A percentile compares a stretch with the other conserved stretches of the same genome.
Evolutionary conservation across 2,888 invertebrate species (phyloP).

Genomic region (Synergus gifuensis): DNA sequence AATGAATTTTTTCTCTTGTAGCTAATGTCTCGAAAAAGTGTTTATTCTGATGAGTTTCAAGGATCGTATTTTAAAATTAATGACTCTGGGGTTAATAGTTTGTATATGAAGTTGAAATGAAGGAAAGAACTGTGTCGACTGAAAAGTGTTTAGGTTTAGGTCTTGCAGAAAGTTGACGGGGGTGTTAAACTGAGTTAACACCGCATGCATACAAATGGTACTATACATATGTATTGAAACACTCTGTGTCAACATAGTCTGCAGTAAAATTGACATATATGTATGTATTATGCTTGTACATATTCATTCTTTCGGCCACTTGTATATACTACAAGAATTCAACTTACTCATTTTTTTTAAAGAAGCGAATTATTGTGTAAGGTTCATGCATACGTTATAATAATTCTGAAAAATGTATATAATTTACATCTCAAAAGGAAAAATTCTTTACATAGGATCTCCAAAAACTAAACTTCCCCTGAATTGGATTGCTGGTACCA

Average conservation of each 20-base stretch:
- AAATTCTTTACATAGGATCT: background rate
- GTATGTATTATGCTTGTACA: slow-evolving; percentile 55
- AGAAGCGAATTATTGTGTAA: background rate
- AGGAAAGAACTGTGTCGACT: slow-evolving; percentile 6
- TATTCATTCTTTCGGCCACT: slow-evolving; percentile 9
- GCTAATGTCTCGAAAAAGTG: background rate
- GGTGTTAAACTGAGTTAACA: slow-evolving; percentile 52
- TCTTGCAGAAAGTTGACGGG: slow-evolving; percentile 43
- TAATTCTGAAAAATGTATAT: background rate
- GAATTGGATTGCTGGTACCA: background rate
- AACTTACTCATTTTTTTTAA: background rate
- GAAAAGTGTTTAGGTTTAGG: slow-evolving; percentile 5
- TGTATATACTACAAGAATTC: background rate
- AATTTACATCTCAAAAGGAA: background rate
- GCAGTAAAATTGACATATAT: slow-evolving; percentile 64
- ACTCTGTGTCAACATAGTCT: slow-evolving; percentile 69
- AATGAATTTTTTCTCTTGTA: too few relatives aligned
- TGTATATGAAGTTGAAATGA: background rate
- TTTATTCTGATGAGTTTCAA: background rate
- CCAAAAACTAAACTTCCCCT: background rate
- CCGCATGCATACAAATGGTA: slow-evolving; percentile 61
- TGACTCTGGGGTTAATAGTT: background rate
- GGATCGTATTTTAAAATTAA: background rate
- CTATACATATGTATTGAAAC: slow-evolving; percentile 61
- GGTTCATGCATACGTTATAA: background rate